A percentile compares a stretch with the other conserved stretches of the same genome.
These are phyloP conservation scores for Sinocyclocheilus rhinocerous DNA, from an alignment of 2,113 vertebrate genomes.

Conservation along the genomic window DNA sequence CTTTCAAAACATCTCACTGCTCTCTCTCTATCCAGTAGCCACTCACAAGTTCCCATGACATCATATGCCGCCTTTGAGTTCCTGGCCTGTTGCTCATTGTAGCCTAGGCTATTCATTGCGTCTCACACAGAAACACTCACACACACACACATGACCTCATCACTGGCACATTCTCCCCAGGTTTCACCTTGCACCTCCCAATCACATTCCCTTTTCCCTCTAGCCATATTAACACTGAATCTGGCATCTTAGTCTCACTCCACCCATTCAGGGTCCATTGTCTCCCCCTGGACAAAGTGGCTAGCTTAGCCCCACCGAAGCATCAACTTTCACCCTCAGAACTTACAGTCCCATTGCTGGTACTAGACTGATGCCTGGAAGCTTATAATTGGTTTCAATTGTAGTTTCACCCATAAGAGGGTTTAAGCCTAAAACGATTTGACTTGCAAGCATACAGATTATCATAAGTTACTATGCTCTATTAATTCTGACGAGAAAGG, in stretches of 20 bases:
- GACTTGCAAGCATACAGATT: slow-evolving; percentile 14
- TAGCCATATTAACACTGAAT: slow-evolving; percentile 66
- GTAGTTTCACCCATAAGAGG: slow-evolving; percentile 64
- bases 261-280: slow-evolving; percentile 74
- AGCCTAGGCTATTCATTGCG: slow-evolving; percentile 54
- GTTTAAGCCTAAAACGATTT: slow-evolving; percentile 52
- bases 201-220: slow-evolving; percentile 67
- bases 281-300: slow-evolving; percentile 64
- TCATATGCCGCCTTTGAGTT: slow-evolving; percentile 64
- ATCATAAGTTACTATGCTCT: neutral
- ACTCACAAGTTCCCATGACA: slow-evolving; percentile 72
- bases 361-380: slow-evolving; percentile 35
- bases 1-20: slow-evolving; percentile 19
- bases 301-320: slow-evolving; percentile 63
- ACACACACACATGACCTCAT: slow-evolving; percentile 71
- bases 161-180: slow-evolving; percentile 67
- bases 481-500: neutral
- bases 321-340: slow-evolving; percentile 69
- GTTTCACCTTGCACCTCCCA: slow-evolving; percentile 77
- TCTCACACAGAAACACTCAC: slow-evolving; percentile 54
- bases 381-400: slow-evolving; percentile 64
- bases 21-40: slow-evolving; percentile 6
- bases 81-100: slow-evolving; percentile 69
- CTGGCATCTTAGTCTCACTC: slow-evolving; percentile 68
- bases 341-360: slow-evolving; percentile 30